These are phyloP conservation scores for Puffinus mauretanicus DNA, from an alignment of 2,113 vertebrate genomes.

Conservation along the genomic window DNA sequence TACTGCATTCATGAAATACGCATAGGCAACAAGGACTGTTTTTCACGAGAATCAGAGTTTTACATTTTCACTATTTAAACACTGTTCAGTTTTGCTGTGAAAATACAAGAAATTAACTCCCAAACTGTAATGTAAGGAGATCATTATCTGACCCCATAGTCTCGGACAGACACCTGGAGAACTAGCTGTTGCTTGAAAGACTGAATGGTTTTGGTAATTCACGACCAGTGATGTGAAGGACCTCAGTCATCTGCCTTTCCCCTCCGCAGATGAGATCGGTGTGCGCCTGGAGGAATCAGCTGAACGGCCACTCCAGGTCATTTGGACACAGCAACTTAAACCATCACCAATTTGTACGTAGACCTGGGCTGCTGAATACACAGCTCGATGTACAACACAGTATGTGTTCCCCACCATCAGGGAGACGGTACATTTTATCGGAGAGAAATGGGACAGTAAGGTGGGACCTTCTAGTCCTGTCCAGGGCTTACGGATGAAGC, in stretches of 20 bases:
- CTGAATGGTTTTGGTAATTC: neutral
- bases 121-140: neutral
- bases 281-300: too few relatives aligned
- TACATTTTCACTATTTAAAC: neutral
- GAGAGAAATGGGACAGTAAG: neutral
- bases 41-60: neutral
- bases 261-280: too few relatives aligned
- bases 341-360: fast-evolving
- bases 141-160: neutral
- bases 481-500: neutral
- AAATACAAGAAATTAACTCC: neutral
- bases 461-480: neutral
- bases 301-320: neutral
- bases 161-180: neutral
- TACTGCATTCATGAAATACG: neutral
- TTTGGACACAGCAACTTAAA: neutral
- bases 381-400: neutral
- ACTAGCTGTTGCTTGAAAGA: neutral
- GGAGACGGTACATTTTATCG: fast-evolving
- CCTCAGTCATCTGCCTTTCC: neutral
- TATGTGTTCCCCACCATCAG: neutral
- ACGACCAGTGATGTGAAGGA: neutral
- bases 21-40: neutral
- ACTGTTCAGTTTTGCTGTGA: neutral
- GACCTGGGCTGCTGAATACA: neutral